A percentile compares a stretch with the other conserved stretches of the same genome.
phyloP scores from a whole-genome alignment of 2,888 invertebrate species.

The Caenorhabditis sp. region DNA sequence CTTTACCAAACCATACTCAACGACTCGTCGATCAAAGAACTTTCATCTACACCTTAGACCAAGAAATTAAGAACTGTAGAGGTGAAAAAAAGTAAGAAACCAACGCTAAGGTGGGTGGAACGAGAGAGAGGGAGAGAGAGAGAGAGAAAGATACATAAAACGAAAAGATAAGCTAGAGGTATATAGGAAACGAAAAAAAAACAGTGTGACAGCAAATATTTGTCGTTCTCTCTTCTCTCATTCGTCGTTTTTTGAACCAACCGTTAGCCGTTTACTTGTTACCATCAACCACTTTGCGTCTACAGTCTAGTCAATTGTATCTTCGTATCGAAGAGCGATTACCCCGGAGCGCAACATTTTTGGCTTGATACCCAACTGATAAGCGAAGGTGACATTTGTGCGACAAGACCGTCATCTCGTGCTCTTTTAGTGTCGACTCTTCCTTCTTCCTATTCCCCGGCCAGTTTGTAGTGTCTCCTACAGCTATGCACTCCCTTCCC shows the following conservation, averaged over 20 bases:
- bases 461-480: too few relatives aligned
- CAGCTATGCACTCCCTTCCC: too few relatives aligned
- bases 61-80: too few relatives aligned
- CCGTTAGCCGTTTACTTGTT: background rate
- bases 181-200: background rate
- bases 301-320: conserved; percentile 48
- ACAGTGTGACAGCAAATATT: conserved; percentile 41
- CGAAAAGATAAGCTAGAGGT: background rate
- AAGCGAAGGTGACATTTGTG: conserved; percentile 31
- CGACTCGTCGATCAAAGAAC: conserved; percentile 45
- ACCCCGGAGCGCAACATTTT: background rate
- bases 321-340: conserved; percentile 15
- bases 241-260: conserved; percentile 25
- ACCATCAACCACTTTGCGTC: conserved; percentile 33
- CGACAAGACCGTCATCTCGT: conserved; percentile 23
- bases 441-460: background rate
- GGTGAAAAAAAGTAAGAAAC: too few relatives aligned
- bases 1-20: conserved; percentile 43
- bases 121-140: too few relatives aligned
- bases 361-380: background rate
- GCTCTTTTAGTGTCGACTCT: background rate
- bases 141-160: too few relatives aligned
- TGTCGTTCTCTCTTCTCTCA: background rate
- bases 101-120: too few relatives aligned
- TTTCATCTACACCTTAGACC: too few relatives aligned